phyloP scores from a whole-genome alignment of 2,888 invertebrate species.

The Acronicta alni region DNA sequence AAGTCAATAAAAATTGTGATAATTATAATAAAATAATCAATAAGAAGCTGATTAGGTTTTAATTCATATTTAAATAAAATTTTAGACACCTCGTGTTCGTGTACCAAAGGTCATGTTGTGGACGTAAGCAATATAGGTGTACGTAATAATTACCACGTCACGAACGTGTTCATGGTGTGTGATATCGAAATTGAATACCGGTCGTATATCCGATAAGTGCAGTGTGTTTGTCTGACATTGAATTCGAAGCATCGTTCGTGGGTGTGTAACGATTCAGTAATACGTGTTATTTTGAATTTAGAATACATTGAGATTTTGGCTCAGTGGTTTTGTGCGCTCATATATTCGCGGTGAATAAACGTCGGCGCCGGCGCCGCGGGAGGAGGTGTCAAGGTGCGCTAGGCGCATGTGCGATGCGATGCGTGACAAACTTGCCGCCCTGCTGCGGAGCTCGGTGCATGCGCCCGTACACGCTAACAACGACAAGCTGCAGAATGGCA shows the following conservation, averaged over 20 bases:
- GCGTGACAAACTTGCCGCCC: slow-evolving; percentile 83
- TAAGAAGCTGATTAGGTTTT: slow-evolving; percentile 10
- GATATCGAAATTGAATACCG: slow-evolving; percentile 19
- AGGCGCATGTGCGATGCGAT: slow-evolving; percentile 84
- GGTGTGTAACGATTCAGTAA: slow-evolving; percentile 57
- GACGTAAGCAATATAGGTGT: slow-evolving; percentile 51
- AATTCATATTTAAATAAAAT: slow-evolving; percentile 36
- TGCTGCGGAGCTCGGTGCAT: slow-evolving; percentile 78
- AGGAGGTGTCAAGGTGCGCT: slow-evolving; percentile 51
- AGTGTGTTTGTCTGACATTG: slow-evolving; percentile 59
- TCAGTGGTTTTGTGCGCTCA: slow-evolving; percentile 46
- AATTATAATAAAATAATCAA: slow-evolving; percentile 22
- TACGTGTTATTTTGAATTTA: slow-evolving; percentile 64
- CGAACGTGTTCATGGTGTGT: slow-evolving; percentile 36
- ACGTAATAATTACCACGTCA: slow-evolving; percentile 47
- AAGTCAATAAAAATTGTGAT: slow-evolving; percentile 54
- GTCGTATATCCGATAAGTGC: slow-evolving; percentile 37
- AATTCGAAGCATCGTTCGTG: slow-evolving; percentile 55
- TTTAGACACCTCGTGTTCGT: slow-evolving; percentile 44
- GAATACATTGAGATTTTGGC: slow-evolving; percentile 54
- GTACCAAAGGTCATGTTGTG: slow-evolving; percentile 55
- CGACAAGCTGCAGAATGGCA: slow-evolving; percentile 79
- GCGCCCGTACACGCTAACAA: slow-evolving; percentile 70
- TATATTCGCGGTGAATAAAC: slow-evolving; percentile 58
- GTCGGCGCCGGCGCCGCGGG: slow-evolving; percentile 73